These are phyloP conservation scores for Orthosia cruda DNA, from an alignment of 2,888 invertebrate genomes.

Conservation along the genomic window DNA sequence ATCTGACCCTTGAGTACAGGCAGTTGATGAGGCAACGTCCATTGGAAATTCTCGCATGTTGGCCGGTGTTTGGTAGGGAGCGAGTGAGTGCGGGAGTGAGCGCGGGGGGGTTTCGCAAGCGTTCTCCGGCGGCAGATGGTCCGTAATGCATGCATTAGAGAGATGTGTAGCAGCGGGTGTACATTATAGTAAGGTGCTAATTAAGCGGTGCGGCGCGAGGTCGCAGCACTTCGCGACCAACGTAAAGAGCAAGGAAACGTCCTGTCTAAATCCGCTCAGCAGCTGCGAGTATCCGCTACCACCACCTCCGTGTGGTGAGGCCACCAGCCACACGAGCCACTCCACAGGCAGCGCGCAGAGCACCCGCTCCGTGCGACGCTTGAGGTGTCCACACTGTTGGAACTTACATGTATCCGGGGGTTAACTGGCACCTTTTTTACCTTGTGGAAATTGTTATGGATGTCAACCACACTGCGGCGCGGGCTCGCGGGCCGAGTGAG, in stretches of 20 bases:
- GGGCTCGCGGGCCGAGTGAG: not conserved
- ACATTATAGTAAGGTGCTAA: conserved; percentile 36
- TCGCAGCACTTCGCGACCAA: conserved; percentile 25
- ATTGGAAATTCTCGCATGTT: not conserved
- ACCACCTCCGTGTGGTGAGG: not conserved
- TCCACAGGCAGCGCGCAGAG: not conserved
- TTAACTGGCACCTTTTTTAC: not conserved
- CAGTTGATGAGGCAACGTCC: not conserved
- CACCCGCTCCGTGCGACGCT: not conserved
- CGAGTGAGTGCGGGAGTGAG: not conserved
- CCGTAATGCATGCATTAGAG: conserved; percentile 26
- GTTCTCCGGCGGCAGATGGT: conserved; percentile 12
- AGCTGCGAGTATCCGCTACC: not conserved
- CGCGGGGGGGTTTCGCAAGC: conserved; percentile 6
- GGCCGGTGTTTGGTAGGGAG: not conserved
- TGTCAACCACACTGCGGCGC: not conserved
- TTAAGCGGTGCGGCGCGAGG: conserved; percentile 48
- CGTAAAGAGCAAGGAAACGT: conserved; percentile 51
- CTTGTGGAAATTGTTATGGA: not conserved
- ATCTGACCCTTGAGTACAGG: not conserved
- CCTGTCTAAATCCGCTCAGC: conserved; percentile 60
- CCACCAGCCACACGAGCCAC: not conserved
- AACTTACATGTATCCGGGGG: not conserved
- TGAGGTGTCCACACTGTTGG: not conserved
- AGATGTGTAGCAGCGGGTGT: conserved; percentile 18